Evolutionary conservation across 2,113 vertebrate species (phyloP).

Genomic region (Protobothrops flavoviridis): DNA sequence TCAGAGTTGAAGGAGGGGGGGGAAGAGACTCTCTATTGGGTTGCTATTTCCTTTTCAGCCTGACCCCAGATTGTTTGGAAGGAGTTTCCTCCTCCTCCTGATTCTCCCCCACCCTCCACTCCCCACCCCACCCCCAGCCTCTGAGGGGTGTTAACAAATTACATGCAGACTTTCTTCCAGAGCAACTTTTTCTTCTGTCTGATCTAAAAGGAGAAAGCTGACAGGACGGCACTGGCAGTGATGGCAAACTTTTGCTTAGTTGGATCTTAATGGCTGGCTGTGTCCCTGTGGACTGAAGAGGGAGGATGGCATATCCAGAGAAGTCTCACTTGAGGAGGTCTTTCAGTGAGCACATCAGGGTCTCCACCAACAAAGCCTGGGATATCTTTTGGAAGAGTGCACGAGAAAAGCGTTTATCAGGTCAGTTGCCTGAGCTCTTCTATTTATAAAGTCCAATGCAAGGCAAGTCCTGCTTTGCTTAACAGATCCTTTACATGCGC

Average conservation of each 20-base stretch:
- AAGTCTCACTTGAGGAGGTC: constrained; percentile 71
- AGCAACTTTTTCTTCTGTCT: constrained; percentile 30
- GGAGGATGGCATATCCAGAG: constrained; percentile 58
- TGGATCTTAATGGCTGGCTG: constrained; percentile 27
- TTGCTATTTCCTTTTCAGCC: constrained; percentile 73
- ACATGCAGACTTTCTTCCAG: constrained; percentile 66
- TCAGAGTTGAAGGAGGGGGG: constrained; percentile 10
- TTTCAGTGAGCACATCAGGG: constrained; percentile 78
- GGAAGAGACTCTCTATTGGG: constrained; percentile 45
- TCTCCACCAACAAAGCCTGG: constrained; percentile 76
- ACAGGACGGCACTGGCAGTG: not conserved
- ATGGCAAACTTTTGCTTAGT: not conserved
- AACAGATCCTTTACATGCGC: not conserved
- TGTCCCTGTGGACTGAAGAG: constrained; percentile 26
- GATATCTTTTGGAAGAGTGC: constrained; percentile 79
- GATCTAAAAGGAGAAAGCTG: not conserved
- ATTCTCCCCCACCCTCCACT: not conserved
- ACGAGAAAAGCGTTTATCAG: constrained; percentile 77
- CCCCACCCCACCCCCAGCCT: not conserved
- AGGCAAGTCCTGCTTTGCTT: not conserved
- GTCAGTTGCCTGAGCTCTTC: constrained; percentile 56
- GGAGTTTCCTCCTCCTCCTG: constrained; percentile 45
- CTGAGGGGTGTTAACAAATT: constrained; percentile 58
- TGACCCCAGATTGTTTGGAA: constrained; percentile 62
- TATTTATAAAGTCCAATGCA: accelerated